Base-by-base conservation (phyloP, 2,113 vertebrate genomes). In the Nymphicus hollandicus region DNA sequence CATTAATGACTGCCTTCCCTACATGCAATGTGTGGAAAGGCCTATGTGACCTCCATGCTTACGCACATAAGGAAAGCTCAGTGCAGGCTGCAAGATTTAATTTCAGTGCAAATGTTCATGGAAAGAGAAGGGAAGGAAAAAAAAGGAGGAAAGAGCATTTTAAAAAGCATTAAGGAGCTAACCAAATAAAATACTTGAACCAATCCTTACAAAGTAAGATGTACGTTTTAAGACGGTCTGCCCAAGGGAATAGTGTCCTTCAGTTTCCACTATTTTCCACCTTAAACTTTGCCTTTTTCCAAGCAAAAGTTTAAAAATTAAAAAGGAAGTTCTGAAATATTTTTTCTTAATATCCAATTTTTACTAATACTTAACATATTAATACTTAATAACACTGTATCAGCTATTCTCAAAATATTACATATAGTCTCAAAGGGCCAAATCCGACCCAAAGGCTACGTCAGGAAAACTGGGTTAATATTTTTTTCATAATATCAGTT, bases 1-100 rank as follows among this genome's bases (percentile, higher is more conserved):
- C 94, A 94, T 97, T 95, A 95, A 92, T 25, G 44, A 65, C 83
- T 77, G 81, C 80, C 76, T 93, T 50, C 43, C 76, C 94, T 39
- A 25, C 89, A 43, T 9, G 24, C 71, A 83, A 55, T 28, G 0
- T 5, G 72, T 19, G 70, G 79, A 37, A 22, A 61, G 22, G 35
- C 65, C 22, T 61, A 33, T 70, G 91, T 93, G 71, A 94, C 64
- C 91, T 23, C 87, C 94, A 79, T 76, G 73, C 88, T 79, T 56
- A 95, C 33, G 25, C 55, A 5, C 29, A 0, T 5, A 13, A 64
- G 68, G n/a, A 65, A 20, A 37, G 60, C 81, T 69, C 68, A 1
- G 11, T 58, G 85, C 63, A 81, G 80, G 11, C 92, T 93, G 58
- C 47, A 86, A 81, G 47, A 15, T 9, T 66, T 69, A 60, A 74